Base-by-base conservation (phyloP, 1,140 invertebrate genomes). In the Phthorimaea operculella region DNA sequence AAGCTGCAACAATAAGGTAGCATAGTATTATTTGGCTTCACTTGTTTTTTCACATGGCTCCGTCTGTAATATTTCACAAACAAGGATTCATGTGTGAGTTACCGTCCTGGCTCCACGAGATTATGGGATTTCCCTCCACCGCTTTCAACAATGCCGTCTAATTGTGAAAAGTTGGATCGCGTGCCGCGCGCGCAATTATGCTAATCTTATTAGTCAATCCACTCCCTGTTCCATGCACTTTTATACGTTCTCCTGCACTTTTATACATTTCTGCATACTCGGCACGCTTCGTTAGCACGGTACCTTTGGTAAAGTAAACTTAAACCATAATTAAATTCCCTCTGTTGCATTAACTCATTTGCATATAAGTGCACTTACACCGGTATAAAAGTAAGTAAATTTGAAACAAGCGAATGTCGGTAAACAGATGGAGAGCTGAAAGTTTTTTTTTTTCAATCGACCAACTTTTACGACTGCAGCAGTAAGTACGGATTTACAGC, bases 151-250 rank as follows among this genome's bases (percentile, higher is more conserved):
- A n/a, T 16, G 15, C 69, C 52, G 63, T 65, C 68, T 81, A 81
- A 79, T 81, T 78, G 74, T 75, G 63, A 76, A 72, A 70, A 72
- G 70, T 67, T 74, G 69, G 66, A 56, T 79, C 58, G 76, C 79
- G 76, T 78, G 76, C 70, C 57, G 51, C 2, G 51, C 54, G 57
- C 45, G 68, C 66, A 78, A 77, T 82, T 76, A 82, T 76, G 76
- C 70, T 76, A 82, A 82, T 79, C 76, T 79, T 76, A 78, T 82
- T 82, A 79, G 74, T 78, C 70, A 73, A 76, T 76, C 71, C 78
- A 76, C 71, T 76, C 64, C 34, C 33, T 52, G 21, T 7, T 52
- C 10, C 7, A 28, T 66, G 66, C 67, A 71, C 66, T 74, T 79
- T 70, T 65, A 71, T 70, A 63, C 2, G 10, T 70, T 61, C 62